These are phyloP conservation scores for Turritopsis dohrnii DNA, from an alignment of 30 jellyfish, hydroid and myxozoan species.

Conservation along the genomic window DNA sequence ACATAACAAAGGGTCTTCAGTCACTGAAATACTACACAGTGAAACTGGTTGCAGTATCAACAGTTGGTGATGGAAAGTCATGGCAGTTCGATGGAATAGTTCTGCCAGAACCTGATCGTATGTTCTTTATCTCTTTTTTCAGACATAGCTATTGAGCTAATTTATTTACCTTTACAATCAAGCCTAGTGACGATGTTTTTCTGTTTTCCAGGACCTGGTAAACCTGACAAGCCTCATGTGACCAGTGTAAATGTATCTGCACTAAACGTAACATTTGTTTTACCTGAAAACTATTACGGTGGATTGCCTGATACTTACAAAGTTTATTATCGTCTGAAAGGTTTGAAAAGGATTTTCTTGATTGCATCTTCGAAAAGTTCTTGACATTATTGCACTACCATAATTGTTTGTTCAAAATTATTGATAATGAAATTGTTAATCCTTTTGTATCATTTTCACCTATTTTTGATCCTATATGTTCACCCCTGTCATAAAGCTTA, in stretches of 20 bases:
- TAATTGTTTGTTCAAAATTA: too few species aligned
- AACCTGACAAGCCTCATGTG: constrained; percentile 12
- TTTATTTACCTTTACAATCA: not conserved
- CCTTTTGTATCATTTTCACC: too few species aligned
- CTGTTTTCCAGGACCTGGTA: constrained; percentile 27
- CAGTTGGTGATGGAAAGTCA: constrained; percentile 11
- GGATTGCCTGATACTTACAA: constrained; percentile 11
- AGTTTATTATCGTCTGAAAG: constrained; percentile 12
- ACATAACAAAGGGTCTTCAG: not conserved
- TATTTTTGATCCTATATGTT: too few species aligned
- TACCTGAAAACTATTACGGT: constrained; percentile 25
- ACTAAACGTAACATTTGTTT: constrained; percentile 19
- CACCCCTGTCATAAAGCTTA: too few species aligned
- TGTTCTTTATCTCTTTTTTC: not conserved
- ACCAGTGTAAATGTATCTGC: not conserved
- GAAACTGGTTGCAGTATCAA: constrained; percentile 5
- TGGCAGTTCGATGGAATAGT: constrained; percentile 14
- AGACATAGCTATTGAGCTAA: not conserved
- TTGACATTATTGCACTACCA: too few species aligned
- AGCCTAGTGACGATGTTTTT: not conserved
- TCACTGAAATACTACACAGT: constrained; percentile 10
- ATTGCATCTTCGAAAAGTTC: too few species aligned
- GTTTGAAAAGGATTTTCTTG: too few species aligned
- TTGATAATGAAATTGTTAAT: too few species aligned
- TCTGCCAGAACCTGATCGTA: constrained; percentile 14